Evolutionary conservation across 2,797 vertebrate genomes (phyloP).

Genomic region (Chaetophractus vellerosus): DNA sequence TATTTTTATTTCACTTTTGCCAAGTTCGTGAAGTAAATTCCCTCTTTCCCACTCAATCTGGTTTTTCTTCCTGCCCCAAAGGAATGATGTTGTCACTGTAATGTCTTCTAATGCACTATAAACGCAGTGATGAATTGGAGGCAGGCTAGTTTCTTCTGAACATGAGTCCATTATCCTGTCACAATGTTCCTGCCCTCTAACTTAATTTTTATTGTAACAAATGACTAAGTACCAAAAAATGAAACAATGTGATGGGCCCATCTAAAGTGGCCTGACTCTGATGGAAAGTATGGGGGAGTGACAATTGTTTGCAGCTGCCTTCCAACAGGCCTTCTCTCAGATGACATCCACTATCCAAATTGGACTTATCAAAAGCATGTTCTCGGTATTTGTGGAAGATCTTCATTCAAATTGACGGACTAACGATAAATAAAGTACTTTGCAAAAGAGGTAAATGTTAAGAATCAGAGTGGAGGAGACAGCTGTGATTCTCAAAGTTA

Average conservation of each 20-base stretch:
- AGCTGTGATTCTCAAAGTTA: background rate
- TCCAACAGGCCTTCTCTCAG: constrained; percentile 14
- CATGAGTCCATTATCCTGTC: constrained; percentile 86
- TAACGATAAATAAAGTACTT: constrained; percentile 73
- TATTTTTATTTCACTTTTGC: constrained; percentile 80
- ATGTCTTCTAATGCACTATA: constrained; percentile 86
- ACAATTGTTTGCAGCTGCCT: constrained; percentile 85
- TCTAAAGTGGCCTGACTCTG: constrained; percentile 73
- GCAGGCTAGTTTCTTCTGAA: constrained; percentile 82
- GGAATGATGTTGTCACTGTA: constrained; percentile 74
- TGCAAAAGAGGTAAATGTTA: background rate
- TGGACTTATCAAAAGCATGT: constrained; percentile 78
- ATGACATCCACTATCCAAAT: constrained; percentile 54
- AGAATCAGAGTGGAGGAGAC: background rate
- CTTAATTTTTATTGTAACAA: constrained; percentile 88
- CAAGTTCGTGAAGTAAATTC: constrained; percentile 78
- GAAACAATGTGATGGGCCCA: constrained; percentile 75
- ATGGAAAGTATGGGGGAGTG: constrained; percentile 66
- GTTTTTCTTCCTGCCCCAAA: constrained; percentile 79
- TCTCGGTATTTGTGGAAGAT: constrained; percentile 74
- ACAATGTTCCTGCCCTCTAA: constrained; percentile 82
- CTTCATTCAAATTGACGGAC: constrained; percentile 74
- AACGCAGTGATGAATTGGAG: constrained; percentile 85
- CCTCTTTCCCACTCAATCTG: constrained; percentile 79
- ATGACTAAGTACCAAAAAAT: constrained; percentile 85